Base-by-base conservation (phyloP, 2,113 vertebrate genomes). In the Crotophaga sulcirostris region DNA sequence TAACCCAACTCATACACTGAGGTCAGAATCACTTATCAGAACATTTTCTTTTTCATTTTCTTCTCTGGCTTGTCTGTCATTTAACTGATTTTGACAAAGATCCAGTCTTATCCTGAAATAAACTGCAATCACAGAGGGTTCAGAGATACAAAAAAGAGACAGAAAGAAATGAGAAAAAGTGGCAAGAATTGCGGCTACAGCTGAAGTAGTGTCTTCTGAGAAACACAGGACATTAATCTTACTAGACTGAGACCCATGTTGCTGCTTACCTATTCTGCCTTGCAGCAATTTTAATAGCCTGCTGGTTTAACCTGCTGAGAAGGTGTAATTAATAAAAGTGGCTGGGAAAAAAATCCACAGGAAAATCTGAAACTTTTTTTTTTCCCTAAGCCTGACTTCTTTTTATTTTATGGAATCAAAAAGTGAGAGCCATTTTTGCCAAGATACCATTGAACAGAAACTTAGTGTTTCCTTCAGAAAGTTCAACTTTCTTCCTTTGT, bases 251-350 rank as follows among this genome's bases (percentile, higher is more conserved):
- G 73, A 92, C 69, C 70, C 83, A 51, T 64, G 66, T 86, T 95
- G 74, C 80, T 94, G 88, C 90, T 93, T 92, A 90, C 90, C 92
- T 96, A 79, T 89, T 94, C 84, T 96, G 88, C 88, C 90, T 96
- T 82, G 40, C 58, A 96, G 95, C 86, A 87, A 44, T 89, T 94
- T 96, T 92, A 95, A 90, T 90, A 91, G 89, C 91, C 86, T 95
- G 92, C 86, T 94, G 88, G 54, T 90, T 96, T 87, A 92, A 93
- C 93, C 80, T 94, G 86, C 93, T 95, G 96, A 87, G 92, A 95
- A 97, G 73, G 58, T 95, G 67, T 97, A 96, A 97, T 97, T 97
- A 97, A 96, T 93, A 94, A 95, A 96, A 84, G 58, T 56, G 45
- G 12, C 72, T 90, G 44, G 44, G 67, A 92, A 84, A 91, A 91